A percentile compares a stretch with the other conserved stretches of the same genome.
These are phyloP conservation scores for Coregonus suidteri DNA, from an alignment of 2,797 vertebrate genomes.

Conservation along the genomic window DNA sequence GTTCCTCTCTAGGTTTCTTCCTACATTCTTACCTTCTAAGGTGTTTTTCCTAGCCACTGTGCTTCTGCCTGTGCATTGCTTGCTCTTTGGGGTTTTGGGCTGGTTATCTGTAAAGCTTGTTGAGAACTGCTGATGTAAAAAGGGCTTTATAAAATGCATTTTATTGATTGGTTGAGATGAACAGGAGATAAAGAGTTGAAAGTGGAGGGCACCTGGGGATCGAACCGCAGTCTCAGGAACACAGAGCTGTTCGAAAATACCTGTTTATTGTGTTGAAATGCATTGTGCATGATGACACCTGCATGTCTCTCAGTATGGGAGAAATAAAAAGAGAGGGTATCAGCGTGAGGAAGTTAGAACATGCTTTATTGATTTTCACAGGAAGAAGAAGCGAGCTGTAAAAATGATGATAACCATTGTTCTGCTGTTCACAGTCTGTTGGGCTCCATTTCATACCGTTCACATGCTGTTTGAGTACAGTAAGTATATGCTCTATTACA, in stretches of 20 bases:
- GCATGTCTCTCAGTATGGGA: background rate
- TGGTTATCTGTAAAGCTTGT: too few species aligned
- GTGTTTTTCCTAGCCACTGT: too few species aligned
- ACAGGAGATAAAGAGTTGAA: too few species aligned
- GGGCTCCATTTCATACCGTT: constrained; percentile 85
- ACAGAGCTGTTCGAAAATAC: background rate
- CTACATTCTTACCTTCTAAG: too few species aligned
- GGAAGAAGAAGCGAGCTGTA: constrained; percentile 84
- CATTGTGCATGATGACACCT: background rate
- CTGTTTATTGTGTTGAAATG: background rate
- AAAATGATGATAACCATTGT: constrained; percentile 87
- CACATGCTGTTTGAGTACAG: constrained; percentile 86
- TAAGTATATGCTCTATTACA: constrained; percentile 58
- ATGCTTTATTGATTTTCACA: constrained; percentile 40
- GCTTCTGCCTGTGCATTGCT: too few species aligned
- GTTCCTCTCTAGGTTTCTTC: too few species aligned
- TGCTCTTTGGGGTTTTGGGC: too few species aligned
- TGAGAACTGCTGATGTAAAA: background rate
- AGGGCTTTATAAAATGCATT: background rate
- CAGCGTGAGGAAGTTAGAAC: background rate
- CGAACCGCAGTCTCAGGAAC: background rate
- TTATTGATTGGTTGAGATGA: background rate
- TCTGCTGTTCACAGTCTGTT: constrained; percentile 83
- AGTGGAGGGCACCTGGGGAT: background rate
- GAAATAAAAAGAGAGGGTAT: background rate